Evolutionary conservation across 2,113 vertebrate genomes (phyloP).

Genomic region (Pipra filicauda): DNA sequence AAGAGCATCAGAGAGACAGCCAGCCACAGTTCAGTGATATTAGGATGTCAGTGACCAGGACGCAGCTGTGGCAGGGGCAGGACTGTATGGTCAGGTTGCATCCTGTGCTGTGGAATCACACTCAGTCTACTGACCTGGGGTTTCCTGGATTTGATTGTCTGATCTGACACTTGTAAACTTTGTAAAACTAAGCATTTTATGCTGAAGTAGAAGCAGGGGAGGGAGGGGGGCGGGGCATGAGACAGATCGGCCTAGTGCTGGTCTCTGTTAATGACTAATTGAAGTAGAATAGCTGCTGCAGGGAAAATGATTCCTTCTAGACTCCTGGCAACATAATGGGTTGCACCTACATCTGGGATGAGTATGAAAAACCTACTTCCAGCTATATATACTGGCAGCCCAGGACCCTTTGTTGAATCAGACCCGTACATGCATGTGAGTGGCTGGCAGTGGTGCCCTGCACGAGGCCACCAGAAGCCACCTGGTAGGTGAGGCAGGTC

Average conservation of each 20-base stretch:
- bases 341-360: neutral
- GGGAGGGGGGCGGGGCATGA: neutral
- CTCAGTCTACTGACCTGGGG: neutral
- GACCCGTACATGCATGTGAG: accelerated
- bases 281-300: neutral
- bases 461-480: neutral
- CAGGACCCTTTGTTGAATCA: neutral
- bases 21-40: accelerated
- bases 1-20: neutral
- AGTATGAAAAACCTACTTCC: neutral
- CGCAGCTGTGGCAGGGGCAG: neutral
- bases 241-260: neutral
- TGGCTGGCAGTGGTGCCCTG: neutral
- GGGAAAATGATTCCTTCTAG: neutral
- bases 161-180: neutral
- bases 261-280: neutral
- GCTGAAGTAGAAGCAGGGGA: neutral
- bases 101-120: accelerated
- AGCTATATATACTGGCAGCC: neutral
- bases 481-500: neutral
- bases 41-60: neutral
- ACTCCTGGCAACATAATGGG: neutral
- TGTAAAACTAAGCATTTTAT: neutral
- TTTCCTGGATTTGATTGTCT: neutral
- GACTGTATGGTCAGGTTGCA: neutral